Base-by-base conservation (phyloP, 1,140 invertebrate species). In the Luehdorfia chinensis region DNA sequence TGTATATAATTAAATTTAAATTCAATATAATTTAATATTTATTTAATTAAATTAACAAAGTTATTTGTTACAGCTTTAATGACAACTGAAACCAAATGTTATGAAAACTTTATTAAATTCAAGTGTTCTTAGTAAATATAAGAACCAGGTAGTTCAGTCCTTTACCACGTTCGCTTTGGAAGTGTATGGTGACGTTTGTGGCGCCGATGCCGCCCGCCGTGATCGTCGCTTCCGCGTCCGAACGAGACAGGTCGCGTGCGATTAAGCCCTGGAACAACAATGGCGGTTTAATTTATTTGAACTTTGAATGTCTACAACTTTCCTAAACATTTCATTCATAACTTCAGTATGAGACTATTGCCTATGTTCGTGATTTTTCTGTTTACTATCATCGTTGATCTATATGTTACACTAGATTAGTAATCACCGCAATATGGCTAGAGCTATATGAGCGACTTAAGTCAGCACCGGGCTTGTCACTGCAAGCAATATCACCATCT, bases 131-230 rank as follows among this genome's bases (percentile, higher is more conserved):
- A 46, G 59, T 66, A 51, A 84, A 84, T 64, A 84, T 74, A 1
- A 84, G 59, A 46, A 84, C 66, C 2, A 80, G 59, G 44, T 84
- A 84, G 53, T 84, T 84, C 30, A 84, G 62, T 7, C 63, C 66
- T 13, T 67, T 51, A 5, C 79, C 79, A 15, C 67, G 50, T 14
- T 57, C 66, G 49, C 75, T 79, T 43, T 57, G 43, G 4, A 84
- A 52, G 43, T 77, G 69, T 15, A 84, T 45, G 1, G 71, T 77
- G 16, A 79, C 76, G 51, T 74, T 59, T 2, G 59, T 66, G 5
- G 58, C 47, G n/a, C 71, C 75, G 1, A 84, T 47, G 4, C 79
- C 79, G n/a, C 79, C 79, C 4, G 34, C 48, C 0, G 52, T 70
- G 34, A 84, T 52, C 4, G 70, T 67, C 15, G 75, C 76, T 31